Percentiles rank a stretch among this genome's conserved stretches.
Evolutionary conservation across 2,888 invertebrate species (phyloP).

Genomic region (Neoscelio sp.): DNA sequence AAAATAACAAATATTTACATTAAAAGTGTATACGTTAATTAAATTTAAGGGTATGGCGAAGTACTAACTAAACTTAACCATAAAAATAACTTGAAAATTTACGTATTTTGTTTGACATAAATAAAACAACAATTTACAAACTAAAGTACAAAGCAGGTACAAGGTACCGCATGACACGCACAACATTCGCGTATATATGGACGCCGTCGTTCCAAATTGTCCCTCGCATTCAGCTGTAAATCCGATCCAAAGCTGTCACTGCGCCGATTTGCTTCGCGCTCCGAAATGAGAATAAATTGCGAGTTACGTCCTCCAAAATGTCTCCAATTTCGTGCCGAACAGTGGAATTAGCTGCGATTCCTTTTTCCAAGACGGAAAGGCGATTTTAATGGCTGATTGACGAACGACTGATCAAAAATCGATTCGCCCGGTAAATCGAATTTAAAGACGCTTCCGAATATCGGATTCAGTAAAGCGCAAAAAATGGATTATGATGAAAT

Average conservation of each 20-base stretch:
- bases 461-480: slow-evolving; percentile 4
- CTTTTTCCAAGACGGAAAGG: slow-evolving; percentile 1
- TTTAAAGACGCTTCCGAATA: not conserved
- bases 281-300: slow-evolving; percentile 41
- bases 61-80: too few relatives aligned
- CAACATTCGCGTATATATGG: not conserved
- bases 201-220: not conserved
- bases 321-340: slow-evolving; percentile 10
- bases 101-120: too few relatives aligned
- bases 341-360: slow-evolving; percentile 28
- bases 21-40: too few relatives aligned
- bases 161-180: not conserved
- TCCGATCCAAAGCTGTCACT: slow-evolving; percentile 10
- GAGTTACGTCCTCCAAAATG: slow-evolving; percentile 3
- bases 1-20: too few relatives aligned
- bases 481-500: slow-evolving; percentile 33
- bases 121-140: too few relatives aligned
- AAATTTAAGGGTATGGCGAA: too few relatives aligned
- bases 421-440: slow-evolving; percentile 29
- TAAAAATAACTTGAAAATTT: too few relatives aligned
- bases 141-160: slow-evolving; percentile 26
- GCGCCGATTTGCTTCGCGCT: slow-evolving; percentile 23
- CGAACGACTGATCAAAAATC: slow-evolving; percentile 40
- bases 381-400: slow-evolving; percentile 17
- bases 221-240: not conserved